Evolutionary conservation across 1,140 invertebrate species (phyloP), one percentile per base, ranked within the genome.

Genomic region (Drosophila tropicalis): DNA sequence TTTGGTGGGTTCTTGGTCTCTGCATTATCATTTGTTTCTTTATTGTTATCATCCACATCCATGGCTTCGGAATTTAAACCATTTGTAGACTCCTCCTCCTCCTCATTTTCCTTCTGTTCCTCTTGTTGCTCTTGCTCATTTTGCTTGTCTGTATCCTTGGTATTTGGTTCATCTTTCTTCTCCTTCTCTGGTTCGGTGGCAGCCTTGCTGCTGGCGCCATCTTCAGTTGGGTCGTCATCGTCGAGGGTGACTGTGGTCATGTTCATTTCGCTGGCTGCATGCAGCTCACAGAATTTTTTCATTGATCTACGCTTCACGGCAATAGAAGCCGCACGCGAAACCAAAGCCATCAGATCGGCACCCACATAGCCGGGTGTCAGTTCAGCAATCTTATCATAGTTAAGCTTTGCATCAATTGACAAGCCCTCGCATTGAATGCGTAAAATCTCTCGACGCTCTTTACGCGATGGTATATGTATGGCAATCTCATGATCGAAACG

Each of bases 281-380:
- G 83, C 29, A 87, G 22, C 7, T 87, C 80, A 7, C 86, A 81
- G 40, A 92, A 91, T 63, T 89, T 90, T 40, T 82, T 80, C 55
- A 90, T 70, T 1, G 87, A 92, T 22, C 90, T 69, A 5, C 85
- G 72, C 76, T 97, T 96, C 0, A 98, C 95, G 25, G 98, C 97
- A 76, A 95, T 94, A 90, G 97, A 96, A 5, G 96, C 96, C 32
- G 98, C 97, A 93, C 98, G 97, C 73, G 96, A 94, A 1, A 96
- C 95, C 36, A 99, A 93, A 0, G 97, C 96, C 83, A 96, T 94
- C 25, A 99, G 93, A 94, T 99, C 99, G 10, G 97, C 98, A 19
- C 98, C 98, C 39, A 99, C 98, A 94, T 96, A 99, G n/a, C 98
- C 98, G 7, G 98, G 98, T 36, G 98, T 99, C 22, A 96, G 93